phyloP scores from a whole-genome alignment of 2,888 invertebrate genomes.

The Magallana nippona region DNA sequence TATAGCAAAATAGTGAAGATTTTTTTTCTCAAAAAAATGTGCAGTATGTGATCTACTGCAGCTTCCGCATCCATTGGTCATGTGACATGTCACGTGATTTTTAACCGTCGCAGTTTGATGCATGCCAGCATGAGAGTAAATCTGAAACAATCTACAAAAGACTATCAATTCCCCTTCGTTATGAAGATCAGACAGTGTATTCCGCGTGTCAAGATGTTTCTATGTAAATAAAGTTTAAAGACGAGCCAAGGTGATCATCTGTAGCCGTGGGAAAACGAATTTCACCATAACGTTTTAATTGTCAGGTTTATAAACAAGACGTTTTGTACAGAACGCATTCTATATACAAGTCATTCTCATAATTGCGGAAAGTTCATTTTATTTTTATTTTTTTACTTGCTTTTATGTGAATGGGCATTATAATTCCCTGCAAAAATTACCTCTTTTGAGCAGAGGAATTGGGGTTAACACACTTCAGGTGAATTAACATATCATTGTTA shows the following conservation, averaged over 20 bases:
- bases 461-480: slow-evolving; percentile 11
- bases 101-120: neutral
- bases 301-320: slow-evolving; percentile 18
- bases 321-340: neutral
- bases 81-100: slow-evolving; percentile 20
- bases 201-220: slow-evolving; percentile 39
- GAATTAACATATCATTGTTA: slow-evolving; percentile 21
- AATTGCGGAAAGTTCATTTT: slow-evolving; percentile 24
- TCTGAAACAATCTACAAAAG: slow-evolving; percentile 33
- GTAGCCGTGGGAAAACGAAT: slow-evolving; percentile 22
- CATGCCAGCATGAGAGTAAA: neutral
- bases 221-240: slow-evolving; percentile 41
- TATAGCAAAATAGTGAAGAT: neutral
- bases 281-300: slow-evolving; percentile 18
- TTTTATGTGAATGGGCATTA: neutral
- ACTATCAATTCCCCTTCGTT: slow-evolving; percentile 36
- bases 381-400: slow-evolving; percentile 11
- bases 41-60: neutral
- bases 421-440: neutral
- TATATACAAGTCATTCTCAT: slow-evolving; percentile 9
- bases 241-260: slow-evolving; percentile 34
- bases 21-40: neutral
- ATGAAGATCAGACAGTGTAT: slow-evolving; percentile 34
- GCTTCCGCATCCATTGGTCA: slow-evolving; percentile 5
- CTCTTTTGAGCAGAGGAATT: neutral